Evolutionary conservation across 2,888 invertebrate genomes (phyloP).

Genomic region (Aethes cnicana): DNA sequence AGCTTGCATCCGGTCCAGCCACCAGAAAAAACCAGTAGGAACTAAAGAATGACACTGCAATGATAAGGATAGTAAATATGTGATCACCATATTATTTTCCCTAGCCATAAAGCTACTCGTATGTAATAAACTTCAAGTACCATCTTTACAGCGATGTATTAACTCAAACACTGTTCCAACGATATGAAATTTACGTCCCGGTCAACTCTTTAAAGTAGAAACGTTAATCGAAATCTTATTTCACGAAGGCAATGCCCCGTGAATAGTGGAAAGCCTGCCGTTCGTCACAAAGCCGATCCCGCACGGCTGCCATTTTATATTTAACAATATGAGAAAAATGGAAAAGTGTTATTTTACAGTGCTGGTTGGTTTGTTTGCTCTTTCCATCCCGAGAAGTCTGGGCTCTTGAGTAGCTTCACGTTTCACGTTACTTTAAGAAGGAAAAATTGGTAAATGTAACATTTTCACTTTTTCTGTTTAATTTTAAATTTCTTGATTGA

Average conservation of each 20-base stretch:
- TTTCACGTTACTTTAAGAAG: too few species aligned
- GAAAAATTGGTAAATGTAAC: too few species aligned
- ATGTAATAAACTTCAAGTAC: too few species aligned
- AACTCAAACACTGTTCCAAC: conserved; percentile 10
- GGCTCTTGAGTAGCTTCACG: not conserved
- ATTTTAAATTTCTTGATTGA: too few species aligned
- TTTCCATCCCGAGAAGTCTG: not conserved
- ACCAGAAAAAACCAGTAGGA: too few species aligned
- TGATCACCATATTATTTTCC: too few species aligned
- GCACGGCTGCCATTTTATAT: conserved; percentile 50
- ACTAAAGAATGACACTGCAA: too few species aligned
- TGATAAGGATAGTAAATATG: too few species aligned
- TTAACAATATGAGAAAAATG: conserved; percentile 42
- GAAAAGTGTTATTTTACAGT: conserved; percentile 23
- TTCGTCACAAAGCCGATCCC: conserved; percentile 50
- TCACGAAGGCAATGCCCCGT: conserved; percentile 70
- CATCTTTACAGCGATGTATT: too few species aligned
- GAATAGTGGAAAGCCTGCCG: conserved; percentile 57
- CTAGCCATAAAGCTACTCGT: too few species aligned
- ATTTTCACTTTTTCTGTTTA: too few species aligned
- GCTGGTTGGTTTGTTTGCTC: conserved; percentile 1
- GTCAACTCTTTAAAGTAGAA: conserved; percentile 40
- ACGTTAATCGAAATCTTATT: conserved; percentile 75
- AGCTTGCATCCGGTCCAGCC: too few species aligned
- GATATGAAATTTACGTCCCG: conserved; percentile 36